Base-by-base conservation (phyloP, 2,113 vertebrate species). In the Clarias macrocephalus region DNA sequence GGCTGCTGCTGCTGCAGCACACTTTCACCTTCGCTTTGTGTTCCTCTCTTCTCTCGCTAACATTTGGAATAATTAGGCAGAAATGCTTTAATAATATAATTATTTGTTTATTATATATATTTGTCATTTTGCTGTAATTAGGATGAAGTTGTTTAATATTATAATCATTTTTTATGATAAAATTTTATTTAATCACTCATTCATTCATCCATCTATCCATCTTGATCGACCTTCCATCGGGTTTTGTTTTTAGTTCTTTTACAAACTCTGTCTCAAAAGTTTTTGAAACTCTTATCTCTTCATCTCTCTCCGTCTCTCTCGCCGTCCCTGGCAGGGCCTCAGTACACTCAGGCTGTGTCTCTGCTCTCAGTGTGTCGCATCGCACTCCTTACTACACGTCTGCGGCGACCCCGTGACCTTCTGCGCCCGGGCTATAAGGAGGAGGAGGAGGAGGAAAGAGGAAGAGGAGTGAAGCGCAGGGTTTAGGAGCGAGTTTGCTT, bases 1-100 rank as follows among this genome's bases (percentile, higher is more conserved):
- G 54, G 37, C 85, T 84, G 84, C 88, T 85, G 83, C 42, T 68
- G 83, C 42, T 70, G 25, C 88, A 85, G 80, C 54, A 88, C 79
- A 82, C 12, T 75, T 86, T 60, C 59, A 73, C 48, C 56, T 83
- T 83, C 63, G 10, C 19, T 23, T 21, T 12, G 0, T 62, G 16
- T 80, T 68, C 83, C 54, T 83, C 23, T 70, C 33, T 25, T 33
- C 54, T 84, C 30, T 52, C 23, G 60, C 15, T 5, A 52, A 76
- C 60, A 56, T 37, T 16, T 52, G 33, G 54, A 57, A 8, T 59
- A 57, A 12, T 72, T 16, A 42, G 33, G 33, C 12, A 13, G 21
- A 25, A 21, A 42, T 6, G 21, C 0, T 68, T 30, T 11, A 10
- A 48, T 75, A 13, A 10, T 37, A 25, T 15, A 11, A n/a, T n/a